These are phyloP conservation scores for Cremastinae sp. DNA, from an alignment of 2,888 invertebrate genomes.

Conservation along the genomic window DNA sequence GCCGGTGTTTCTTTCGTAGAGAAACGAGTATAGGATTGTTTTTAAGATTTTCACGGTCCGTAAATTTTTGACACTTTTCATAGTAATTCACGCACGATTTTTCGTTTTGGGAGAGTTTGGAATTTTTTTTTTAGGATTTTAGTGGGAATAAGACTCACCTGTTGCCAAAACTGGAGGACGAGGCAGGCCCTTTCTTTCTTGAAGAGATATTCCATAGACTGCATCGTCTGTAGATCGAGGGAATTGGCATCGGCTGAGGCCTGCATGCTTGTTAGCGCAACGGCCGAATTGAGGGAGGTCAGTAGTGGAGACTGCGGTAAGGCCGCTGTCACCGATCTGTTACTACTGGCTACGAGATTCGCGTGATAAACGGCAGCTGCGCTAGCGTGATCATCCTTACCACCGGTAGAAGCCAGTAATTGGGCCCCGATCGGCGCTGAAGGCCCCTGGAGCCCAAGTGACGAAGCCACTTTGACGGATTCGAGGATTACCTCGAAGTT, in stretches of 20 bases:
- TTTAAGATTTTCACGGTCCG: too few species aligned
- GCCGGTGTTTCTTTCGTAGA: too few species aligned
- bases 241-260: slow-evolving; percentile 87
- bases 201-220: slow-evolving; percentile 98
- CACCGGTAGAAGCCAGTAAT: slow-evolving; percentile 75
- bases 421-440: slow-evolving; percentile 80
- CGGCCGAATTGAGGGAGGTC: slow-evolving; percentile 76
- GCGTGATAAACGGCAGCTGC: slow-evolving; percentile 76
- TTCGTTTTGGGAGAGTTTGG: not conserved
- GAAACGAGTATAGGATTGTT: too few species aligned
- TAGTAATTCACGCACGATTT: not conserved
- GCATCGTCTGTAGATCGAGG: slow-evolving; percentile 96
- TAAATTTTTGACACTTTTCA: too few species aligned
- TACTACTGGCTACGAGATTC: slow-evolving; percentile 78
- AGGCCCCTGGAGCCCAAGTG: slow-evolving; percentile 80
- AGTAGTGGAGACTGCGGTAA: slow-evolving; percentile 77
- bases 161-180: slow-evolving; percentile 97
- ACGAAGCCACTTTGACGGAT: slow-evolving; percentile 81
- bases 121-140: too few species aligned
- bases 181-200: slow-evolving; percentile 97
- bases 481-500: slow-evolving; percentile 69
- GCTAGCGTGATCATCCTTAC: slow-evolving; percentile 72
- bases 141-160: slow-evolving; percentile 84
- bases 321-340: slow-evolving; percentile 77
- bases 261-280: slow-evolving; percentile 85